Percentiles rank a stretch among this genome's conserved stretches.
phyloP scores from a whole-genome alignment of 2,113 vertebrate genomes.

The Oreotrochilus melanogaster region DNA sequence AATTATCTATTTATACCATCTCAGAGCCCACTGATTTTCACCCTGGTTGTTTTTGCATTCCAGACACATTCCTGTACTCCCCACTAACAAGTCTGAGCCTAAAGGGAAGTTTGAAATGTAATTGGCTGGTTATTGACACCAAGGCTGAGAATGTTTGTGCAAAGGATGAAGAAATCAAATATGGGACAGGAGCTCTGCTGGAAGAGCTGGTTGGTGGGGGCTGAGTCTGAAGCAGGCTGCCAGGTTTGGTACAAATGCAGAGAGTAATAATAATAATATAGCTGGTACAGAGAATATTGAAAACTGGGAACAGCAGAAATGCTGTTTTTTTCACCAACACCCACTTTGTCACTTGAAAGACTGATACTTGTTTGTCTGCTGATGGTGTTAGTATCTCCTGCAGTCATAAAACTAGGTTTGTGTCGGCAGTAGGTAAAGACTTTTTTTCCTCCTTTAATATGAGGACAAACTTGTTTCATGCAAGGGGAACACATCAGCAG shows the following conservation, averaged over 20 bases:
- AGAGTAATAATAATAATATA: background rate
- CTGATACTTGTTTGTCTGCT: background rate
- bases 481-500: fast-evolving
- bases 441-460: background rate
- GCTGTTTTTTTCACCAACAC: background rate
- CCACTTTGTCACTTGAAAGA: background rate
- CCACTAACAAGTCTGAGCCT: slow-evolving; percentile 54
- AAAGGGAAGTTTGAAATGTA: slow-evolving; percentile 56
- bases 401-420: background rate
- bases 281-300: background rate
- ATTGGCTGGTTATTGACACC: slow-evolving; percentile 48
- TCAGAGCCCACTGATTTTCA: slow-evolving; percentile 51
- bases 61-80: slow-evolving; percentile 54
- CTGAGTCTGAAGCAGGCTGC: background rate
- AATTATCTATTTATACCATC: slow-evolving; percentile 33
- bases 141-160: slow-evolving; percentile 57
- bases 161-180: slow-evolving; percentile 22
- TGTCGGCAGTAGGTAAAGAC: background rate
- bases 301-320: background rate
- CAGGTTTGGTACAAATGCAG: background rate
- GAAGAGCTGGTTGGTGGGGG: background rate
- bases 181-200: background rate
- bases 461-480: background rate
- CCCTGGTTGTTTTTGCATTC: slow-evolving; percentile 39
- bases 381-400: background rate